Conservation (phyloP, 2,888 invertebrate species). For the Acanthoscelides obtectus region DNA sequence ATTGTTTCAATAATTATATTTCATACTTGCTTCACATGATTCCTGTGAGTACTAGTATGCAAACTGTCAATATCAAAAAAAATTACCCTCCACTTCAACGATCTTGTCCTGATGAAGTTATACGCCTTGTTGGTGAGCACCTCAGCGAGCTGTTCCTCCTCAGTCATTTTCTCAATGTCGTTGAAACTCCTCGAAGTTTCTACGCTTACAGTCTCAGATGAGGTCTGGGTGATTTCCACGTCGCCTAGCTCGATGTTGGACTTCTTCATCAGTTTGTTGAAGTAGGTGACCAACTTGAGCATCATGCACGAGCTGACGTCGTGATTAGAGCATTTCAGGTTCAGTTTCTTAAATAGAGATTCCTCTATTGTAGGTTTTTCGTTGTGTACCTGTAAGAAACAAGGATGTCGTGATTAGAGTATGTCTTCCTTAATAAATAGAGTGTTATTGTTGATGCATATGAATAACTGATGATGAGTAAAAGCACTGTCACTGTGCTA, state of each 20-base stretch:
- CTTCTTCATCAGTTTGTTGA: slow-evolving; percentile 76
- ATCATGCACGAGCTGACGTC: slow-evolving; percentile 80
- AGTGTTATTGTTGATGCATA: too few species aligned
- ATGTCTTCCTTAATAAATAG: too few species aligned
- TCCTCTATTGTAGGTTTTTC: slow-evolving; percentile 57
- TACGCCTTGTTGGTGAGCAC: slow-evolving; percentile 71
- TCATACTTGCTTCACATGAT: too few species aligned
- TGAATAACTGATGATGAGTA: too few species aligned
- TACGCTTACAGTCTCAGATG: slow-evolving; percentile 49
- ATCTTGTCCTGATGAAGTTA: slow-evolving; percentile 70
- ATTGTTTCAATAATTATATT: too few species aligned
- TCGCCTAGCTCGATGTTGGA: slow-evolving; percentile 73
- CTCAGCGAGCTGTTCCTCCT: slow-evolving; percentile 55
- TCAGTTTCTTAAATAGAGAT: slow-evolving; percentile 67
- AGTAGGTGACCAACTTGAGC: slow-evolving; percentile 75
- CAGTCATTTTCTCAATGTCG: slow-evolving; percentile 46
- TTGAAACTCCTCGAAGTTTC: slow-evolving; percentile 41
- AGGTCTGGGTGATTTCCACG: slow-evolving; percentile 67
- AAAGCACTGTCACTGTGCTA: too few species aligned
- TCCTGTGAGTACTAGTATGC: neutral
- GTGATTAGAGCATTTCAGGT: slow-evolving; percentile 69
- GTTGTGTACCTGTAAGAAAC: slow-evolving; percentile 44
- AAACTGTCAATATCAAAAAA: slow-evolving; percentile 3
- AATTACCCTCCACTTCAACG: slow-evolving; percentile 65
- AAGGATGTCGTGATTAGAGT: neutral